A percentile compares a stretch with the other conserved stretches of the same genome.
Conservation (phyloP, 2,797 vertebrate species). For the Rhinichthys osculus region DNA sequence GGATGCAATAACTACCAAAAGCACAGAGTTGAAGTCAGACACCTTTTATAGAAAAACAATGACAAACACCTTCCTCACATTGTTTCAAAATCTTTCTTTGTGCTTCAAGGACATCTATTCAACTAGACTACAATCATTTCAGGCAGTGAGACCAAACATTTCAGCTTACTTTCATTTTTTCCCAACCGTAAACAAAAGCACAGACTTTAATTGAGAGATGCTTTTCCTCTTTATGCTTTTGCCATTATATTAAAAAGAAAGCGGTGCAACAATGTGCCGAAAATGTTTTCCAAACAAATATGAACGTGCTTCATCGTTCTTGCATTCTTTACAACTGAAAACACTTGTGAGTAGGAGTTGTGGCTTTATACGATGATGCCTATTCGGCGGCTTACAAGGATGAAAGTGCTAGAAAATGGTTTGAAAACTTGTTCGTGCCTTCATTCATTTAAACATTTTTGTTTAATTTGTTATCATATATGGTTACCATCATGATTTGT, state of each 20-base stretch:
- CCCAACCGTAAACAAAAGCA: constrained; percentile 8
- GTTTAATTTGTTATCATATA: background rate
- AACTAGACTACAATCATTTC: constrained; percentile 72
- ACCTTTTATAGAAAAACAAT: constrained; percentile 23
- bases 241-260: constrained; percentile 73
- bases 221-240: constrained; percentile 8
- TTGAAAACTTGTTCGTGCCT: constrained; percentile 20
- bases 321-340: constrained; percentile 41
- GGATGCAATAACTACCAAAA: constrained; percentile 2
- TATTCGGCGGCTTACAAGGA: background rate
- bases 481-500: background rate
- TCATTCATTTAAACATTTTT: background rate
- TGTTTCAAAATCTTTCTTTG: constrained; percentile 80
- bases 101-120: constrained; percentile 88
- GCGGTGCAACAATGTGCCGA: constrained; percentile 66
- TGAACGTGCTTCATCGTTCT: background rate
- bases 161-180: constrained; percentile 29
- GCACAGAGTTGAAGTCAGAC: background rate
- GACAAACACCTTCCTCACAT: constrained; percentile 59
- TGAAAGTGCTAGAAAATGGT: constrained; percentile 1
- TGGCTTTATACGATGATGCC: constrained; percentile 3
- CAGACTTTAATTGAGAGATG: constrained; percentile 45
- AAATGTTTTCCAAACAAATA: constrained; percentile 17
- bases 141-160: constrained; percentile 75
- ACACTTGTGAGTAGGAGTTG: constrained; percentile 27